Base-by-base conservation (phyloP, 2,797 vertebrate species). In the Poeciliopsis gracilis region DNA sequence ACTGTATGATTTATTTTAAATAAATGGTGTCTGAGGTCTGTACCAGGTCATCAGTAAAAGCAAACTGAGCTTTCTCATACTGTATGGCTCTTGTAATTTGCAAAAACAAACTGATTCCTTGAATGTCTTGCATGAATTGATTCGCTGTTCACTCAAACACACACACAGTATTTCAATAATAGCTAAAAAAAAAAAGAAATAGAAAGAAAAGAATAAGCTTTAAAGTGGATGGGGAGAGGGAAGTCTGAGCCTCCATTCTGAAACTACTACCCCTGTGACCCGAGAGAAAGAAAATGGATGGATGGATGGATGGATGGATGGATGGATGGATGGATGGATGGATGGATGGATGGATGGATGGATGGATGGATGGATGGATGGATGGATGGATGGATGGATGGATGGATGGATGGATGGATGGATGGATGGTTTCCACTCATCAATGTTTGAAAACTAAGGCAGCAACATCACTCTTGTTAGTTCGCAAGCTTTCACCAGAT, bases 1-100 rank as follows among this genome's bases (percentile, higher is more conserved):
- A 88, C 77, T 81, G 49, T 23, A 83, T 55, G 43, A 33, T 81
- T 77, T 49, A 41, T 57, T 49, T 55, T 57, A 25, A 49, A 43
- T 46, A 80, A 75, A 85, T 15, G 67, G 82, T 83, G 87, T 75
- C 66, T 61, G 81, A 86, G 84, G 45, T 2, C 18, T 38, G 55
- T 75, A 11, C 33, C 10, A 66, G 30, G 36, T 66, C 55, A 57
- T 28, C 55, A 63, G 30, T 63, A 33, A 30, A 33, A 16, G 16
- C 61, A 36, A 23, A 20, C 61, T 61, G 57, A 66, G 61, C 61
- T 66, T 38, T 10, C 33, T 66, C 3, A 30, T 61, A 11, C 33
- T 38, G 13, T 2, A 7, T 20, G 33, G 33, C 36, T 20, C 3
- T 66, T 38, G 61, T 66, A 66, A 66, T 9, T 10, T 66, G 15